Base-by-base conservation (phyloP, 2,888 invertebrate species). In the Vesta saturnalis region DNA sequence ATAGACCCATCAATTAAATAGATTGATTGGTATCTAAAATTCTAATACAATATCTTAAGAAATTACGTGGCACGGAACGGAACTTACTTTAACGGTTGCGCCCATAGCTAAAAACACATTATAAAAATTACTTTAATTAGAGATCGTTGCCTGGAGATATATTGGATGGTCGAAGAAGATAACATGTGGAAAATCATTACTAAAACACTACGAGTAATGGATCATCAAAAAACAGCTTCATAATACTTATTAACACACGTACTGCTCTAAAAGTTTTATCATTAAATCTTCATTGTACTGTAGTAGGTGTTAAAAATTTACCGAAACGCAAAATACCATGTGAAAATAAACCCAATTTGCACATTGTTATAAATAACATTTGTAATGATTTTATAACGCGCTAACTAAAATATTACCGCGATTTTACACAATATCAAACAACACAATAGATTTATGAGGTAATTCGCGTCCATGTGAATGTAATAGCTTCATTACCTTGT, bases 1-100 rank as follows among this genome's bases (percentile, higher is more conserved):
- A 66, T 46, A 60, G 59, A 54, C 19, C 35, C 55, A 56, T 62
- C 67, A 64, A 67, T 67, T 64, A 64, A 60, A 54, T 22, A 54
- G 67, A 67, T 67, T 59, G 23, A 56, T 30, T 56, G 14, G 10
- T 56, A 23, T 56, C 55, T 30, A 22, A 21, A 54, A 10, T 54
- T 54, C 19, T 54, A 52, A 52, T 52, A 52, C 52, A 52, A 52
- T 52, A 18, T 52, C 19, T 21, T 12, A 52, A 52, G 52, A 52
- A 52, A 52, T 52, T 52, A 52, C 12, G 52, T 52, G 12, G 52
- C 52, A 19, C 19, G 52, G 10, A 52, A 52, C 52, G 52, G 19
- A 52, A 52, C 52, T 52, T 52, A 52, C 52, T 52, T 52, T 52
- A 52, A 52, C 52, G 52, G 52, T 52, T 52, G 18, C 12, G 52